These are phyloP conservation scores for Brachypalpus laphriformis DNA, from an alignment of 2,888 invertebrate genomes.

Conservation along the genomic window DNA sequence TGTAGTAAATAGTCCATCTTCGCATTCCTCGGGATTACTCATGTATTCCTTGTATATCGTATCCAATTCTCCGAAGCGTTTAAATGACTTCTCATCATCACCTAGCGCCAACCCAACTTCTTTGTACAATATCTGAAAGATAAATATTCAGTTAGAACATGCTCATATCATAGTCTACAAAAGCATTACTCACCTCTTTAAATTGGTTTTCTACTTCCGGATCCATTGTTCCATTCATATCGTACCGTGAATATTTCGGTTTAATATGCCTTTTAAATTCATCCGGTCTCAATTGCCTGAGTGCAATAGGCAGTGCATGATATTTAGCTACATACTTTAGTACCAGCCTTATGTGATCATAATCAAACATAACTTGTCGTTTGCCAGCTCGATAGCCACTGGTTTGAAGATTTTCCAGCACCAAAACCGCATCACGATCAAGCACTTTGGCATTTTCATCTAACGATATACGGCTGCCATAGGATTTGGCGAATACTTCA, in stretches of 20 bases:
- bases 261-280: constrained; percentile 82
- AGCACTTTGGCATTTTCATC: constrained; percentile 79
- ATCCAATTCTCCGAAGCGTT: constrained; percentile 75
- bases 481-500: constrained; percentile 84
- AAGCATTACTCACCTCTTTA: constrained; percentile 40
- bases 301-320: constrained; percentile 85
- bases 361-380: constrained; percentile 84
- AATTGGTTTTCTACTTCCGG: constrained; percentile 10
- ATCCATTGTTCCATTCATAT: constrained; percentile 75
- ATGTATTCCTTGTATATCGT: constrained; percentile 75
- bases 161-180: not conserved
- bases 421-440: constrained; percentile 85
- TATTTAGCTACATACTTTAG: constrained; percentile 84
- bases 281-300: constrained; percentile 83
- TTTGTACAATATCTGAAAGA: too few relatives aligned
- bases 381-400: constrained; percentile 84
- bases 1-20: constrained; percentile 83
- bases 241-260: constrained; percentile 80
- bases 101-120: constrained; percentile 75
- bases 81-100: constrained; percentile 73
- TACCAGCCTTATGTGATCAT: constrained; percentile 83
- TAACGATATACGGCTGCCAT: constrained; percentile 84
- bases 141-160: not conserved
- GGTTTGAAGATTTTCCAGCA: constrained; percentile 85
- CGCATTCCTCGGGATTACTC: constrained; percentile 73